A percentile compares a stretch with the other conserved stretches of the same genome.
phyloP scores from a whole-genome alignment of 2,797 vertebrate species.

The Rhabdophis nuchalis region DNA sequence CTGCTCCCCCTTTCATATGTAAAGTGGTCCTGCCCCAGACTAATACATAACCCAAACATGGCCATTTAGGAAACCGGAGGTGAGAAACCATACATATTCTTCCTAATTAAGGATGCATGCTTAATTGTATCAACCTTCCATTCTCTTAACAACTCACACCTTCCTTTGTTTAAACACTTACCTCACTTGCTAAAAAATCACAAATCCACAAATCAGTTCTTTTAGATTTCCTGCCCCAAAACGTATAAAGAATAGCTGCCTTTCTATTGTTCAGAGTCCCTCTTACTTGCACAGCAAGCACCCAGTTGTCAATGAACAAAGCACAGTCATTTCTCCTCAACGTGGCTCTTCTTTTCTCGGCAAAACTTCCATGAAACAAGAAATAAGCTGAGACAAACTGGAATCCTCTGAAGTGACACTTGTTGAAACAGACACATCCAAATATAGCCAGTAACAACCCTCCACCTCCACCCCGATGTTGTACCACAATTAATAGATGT shows the following conservation, averaged over 20 bases:
- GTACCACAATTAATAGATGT: neutral
- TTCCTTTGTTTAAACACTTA: neutral
- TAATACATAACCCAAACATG: neutral
- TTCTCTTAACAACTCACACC: neutral
- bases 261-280: neutral
- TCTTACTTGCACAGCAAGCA: neutral
- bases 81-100: neutral
- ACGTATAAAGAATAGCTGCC: neutral
- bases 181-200: neutral
- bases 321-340: neutral
- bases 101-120: neutral
- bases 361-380: neutral
- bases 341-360: neutral
- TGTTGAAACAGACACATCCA: neutral
- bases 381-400: neutral
- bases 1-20: neutral
- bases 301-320: neutral
- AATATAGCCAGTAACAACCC: neutral
- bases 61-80: neutral
- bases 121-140: neutral
- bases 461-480: fast-evolving
- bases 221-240: neutral
- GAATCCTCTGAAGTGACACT: neutral
- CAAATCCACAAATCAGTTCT: neutral
- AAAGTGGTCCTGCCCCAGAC: neutral